Conservation (phyloP, 2,797 vertebrate species). For the Atherinosoma microstoma region DNA sequence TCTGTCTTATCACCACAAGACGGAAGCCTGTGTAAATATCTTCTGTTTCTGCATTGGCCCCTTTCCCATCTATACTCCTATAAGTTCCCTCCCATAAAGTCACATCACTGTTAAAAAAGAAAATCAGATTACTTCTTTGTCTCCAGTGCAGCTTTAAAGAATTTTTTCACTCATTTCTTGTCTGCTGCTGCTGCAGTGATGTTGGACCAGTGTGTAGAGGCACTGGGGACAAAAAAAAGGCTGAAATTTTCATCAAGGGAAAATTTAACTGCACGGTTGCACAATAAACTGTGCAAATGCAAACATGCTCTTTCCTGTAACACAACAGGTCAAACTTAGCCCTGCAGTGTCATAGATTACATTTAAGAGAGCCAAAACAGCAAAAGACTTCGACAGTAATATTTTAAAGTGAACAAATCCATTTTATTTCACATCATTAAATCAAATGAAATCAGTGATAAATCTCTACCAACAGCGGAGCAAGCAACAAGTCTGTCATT, state of each 20-base stretch:
- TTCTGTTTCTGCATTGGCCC: slow-evolving; percentile 12
- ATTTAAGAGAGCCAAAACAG: slow-evolving; percentile 5
- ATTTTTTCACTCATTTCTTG: background rate
- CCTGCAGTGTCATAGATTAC: background rate
- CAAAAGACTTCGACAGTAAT: slow-evolving; percentile 11
- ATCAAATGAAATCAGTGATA: slow-evolving; percentile 74
- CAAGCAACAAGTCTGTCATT: slow-evolving; percentile 75
- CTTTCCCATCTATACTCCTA: background rate
- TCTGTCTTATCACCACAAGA: slow-evolving; percentile 28
- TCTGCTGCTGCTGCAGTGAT: slow-evolving; percentile 22
- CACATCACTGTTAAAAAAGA: no score
- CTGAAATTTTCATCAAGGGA: background rate
- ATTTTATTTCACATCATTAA: slow-evolving; percentile 82
- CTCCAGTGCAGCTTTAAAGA: background rate
- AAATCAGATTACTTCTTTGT: background rate
- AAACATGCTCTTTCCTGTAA: background rate
- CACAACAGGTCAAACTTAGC: background rate
- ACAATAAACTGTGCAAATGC: background rate
- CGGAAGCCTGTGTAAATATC: background rate
- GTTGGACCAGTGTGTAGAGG: background rate
- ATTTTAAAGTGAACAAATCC: slow-evolving; percentile 68
- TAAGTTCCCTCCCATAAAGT: background rate
- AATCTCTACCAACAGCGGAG: slow-evolving; percentile 67
- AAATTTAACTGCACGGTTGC: background rate
- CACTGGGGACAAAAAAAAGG: background rate